Evolutionary conservation across 2,113 vertebrate genomes (phyloP).

Genomic region (Prunella fulvescens): DNA sequence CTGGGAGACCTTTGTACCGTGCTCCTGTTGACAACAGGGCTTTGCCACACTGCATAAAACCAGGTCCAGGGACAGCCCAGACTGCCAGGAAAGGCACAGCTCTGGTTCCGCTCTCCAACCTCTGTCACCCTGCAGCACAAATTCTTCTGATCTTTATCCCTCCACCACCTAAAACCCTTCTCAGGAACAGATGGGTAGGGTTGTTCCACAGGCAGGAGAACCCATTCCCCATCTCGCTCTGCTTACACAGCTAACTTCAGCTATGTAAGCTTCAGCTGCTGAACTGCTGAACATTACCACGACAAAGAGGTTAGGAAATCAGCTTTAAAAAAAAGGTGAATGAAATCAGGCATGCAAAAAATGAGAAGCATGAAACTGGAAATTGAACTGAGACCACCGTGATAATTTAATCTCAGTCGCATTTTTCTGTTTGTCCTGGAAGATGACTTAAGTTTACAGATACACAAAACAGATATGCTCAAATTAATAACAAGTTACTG

Average conservation of each 20-base stretch:
- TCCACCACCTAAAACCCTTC: background rate
- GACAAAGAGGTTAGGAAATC: background rate
- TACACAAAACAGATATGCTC: background rate
- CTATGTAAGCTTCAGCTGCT: background rate
- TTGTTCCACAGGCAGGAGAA: background rate
- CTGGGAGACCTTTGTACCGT: background rate
- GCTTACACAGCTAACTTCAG: fast-evolving
- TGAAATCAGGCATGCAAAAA: background rate
- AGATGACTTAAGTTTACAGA: background rate
- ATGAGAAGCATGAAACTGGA: background rate
- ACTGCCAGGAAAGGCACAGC: background rate
- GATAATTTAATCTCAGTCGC: background rate
- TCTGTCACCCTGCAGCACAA: background rate
- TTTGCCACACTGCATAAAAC: background rate
- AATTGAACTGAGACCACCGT: background rate
- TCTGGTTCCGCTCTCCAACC: background rate
- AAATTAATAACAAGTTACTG: background rate
- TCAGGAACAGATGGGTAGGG: background rate
- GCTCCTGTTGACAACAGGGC: background rate
- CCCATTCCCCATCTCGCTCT: fast-evolving
- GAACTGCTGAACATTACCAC: background rate
- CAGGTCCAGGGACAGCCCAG: background rate
- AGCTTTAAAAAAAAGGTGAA: background rate
- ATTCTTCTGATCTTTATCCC: background rate
- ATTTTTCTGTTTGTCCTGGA: background rate